Base-by-base conservation (phyloP, 2,797 vertebrate genomes). In the Pseudomugil gertrudae region DNA sequence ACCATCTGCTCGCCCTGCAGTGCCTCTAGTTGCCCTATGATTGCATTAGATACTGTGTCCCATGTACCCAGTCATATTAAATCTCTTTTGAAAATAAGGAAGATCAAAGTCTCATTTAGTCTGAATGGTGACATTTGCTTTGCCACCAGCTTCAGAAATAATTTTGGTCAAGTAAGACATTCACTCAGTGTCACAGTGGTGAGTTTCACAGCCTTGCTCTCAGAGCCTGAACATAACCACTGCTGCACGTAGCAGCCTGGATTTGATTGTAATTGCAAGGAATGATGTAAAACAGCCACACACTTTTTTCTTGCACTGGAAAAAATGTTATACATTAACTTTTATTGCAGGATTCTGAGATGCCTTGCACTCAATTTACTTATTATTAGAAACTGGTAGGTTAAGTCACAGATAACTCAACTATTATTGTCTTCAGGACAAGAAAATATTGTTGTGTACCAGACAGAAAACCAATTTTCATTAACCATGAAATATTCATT, bases 111-210 rank as follows among this genome's bases (percentile, higher is more conserved):
- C 69, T 58, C 9, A 23, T 65, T 69, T 47, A 55, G 33, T 60
- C 21, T n/a, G 23, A 68, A 35, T 48, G 48, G 51, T 55, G 51
- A 57, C 51, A 64, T 73, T 83, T 58, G 38, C 55, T 74, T 76
- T 40, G 11, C 68, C 62, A 70, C 13, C n/a, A 52, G 38, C 53
- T 69, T 65, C 47, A 69, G 33, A 59, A 62, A 29, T 71, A 21
- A 29, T 47, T 51, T 48, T n/a, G 26, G 36, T 64, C 36, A 66
- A 24, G 62, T 69, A 65, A 52, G 30, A 58, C 45, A 60, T 76
- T 47, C 55, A 27, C 19, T n/a, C 52, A 19, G 23, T 8, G 23
- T 57, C 32, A 9, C 14, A 45, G 19, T 11, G 67, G 68, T 17
- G 62, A 29, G 57, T 52, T 36, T 60, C 23, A 19, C 27, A 58